These are phyloP conservation scores for Atta cephalotes DNA, from an alignment of 1,140 invertebrate genomes.

Conservation along the genomic window DNA sequence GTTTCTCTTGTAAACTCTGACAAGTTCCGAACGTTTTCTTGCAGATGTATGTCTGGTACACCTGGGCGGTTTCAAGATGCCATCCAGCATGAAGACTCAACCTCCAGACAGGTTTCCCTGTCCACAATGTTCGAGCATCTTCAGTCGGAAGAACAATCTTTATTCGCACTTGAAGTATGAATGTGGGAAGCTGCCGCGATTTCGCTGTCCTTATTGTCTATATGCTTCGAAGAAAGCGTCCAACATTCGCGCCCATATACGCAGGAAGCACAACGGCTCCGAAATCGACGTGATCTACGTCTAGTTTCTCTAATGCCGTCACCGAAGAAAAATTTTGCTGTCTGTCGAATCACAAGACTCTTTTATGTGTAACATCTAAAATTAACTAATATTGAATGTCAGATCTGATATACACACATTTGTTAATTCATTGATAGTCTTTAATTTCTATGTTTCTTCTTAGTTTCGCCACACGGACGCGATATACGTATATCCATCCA, in stretches of 20 bases:
- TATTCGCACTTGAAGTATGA: slow-evolving; percentile 87
- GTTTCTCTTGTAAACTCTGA: slow-evolving; percentile 23
- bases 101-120: slow-evolving; percentile 86
- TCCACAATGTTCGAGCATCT: slow-evolving; percentile 87
- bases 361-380: neutral
- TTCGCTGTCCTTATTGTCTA: slow-evolving; percentile 87
- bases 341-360: neutral
- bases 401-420: neutral
- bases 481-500: neutral
- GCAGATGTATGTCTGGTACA: slow-evolving; percentile 65
- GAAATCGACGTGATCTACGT: slow-evolving; percentile 67
- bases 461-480: neutral
- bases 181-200: slow-evolving; percentile 87
- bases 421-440: neutral
- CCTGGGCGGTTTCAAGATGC: slow-evolving; percentile 61
- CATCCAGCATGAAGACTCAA: slow-evolving; percentile 14
- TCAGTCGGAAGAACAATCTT: slow-evolving; percentile 88
- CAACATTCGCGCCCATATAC: slow-evolving; percentile 84
- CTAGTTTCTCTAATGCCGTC: neutral
- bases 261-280: slow-evolving; percentile 76
- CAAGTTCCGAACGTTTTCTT: slow-evolving; percentile 70
- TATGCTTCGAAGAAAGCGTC: slow-evolving; percentile 86
- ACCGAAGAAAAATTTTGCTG: slow-evolving; percentile 7
- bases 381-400: neutral
- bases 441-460: neutral